Base-by-base conservation (phyloP, 2,888 invertebrate genomes). In the Tanytarsus gracilentus region DNA sequence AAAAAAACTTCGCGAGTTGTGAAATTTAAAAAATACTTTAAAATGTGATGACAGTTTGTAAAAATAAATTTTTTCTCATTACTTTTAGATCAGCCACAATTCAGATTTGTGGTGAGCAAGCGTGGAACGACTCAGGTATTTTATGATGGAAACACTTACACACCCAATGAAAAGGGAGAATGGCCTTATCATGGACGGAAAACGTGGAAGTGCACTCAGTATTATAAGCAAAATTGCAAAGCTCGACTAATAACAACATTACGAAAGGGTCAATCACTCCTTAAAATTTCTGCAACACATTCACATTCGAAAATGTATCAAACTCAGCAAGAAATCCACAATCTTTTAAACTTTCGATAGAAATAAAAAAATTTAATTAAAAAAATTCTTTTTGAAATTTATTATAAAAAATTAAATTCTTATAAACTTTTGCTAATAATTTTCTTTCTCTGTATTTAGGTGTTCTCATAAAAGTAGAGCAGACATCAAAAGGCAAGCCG, bases 201-300 rank as follows among this genome's bases (percentile, higher is more conserved):
- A 0, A 71, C 71, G 60, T 74, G 72, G 71, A 74, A 74, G 61
- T 74, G 74, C 63, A 71, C 72, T 5, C 69, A 72, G 70, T 74
- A 74, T 62, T 71, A 73, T 62, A 72, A 69, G 63, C 68, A 68
- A 6, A 71, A 70, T 62, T 73, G 73, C 40, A 59, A 55, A 56
- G 63, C 63, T 6, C 60, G 64, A 11, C 9, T 65, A 1, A 48
- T 44, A 4, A 65, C 65, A 1, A 23, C 7, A 53, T 55, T 48
- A 53, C 8, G 2, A 7, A 9, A 36, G 14, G 18, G 27, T 33
- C 49, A 40, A 23, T 18, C 23, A 1, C 7, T 3, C 7, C 33
- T 33, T 7, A 11, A 8, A 36, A 7, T 49, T n/a, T 27, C 25
- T 4, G n/a, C 60, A 1, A 16, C 14, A 50, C 50, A 50, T 50